Base-by-base conservation (phyloP, 1,140 invertebrate genomes). In the Hyles euphorbiae region DNA sequence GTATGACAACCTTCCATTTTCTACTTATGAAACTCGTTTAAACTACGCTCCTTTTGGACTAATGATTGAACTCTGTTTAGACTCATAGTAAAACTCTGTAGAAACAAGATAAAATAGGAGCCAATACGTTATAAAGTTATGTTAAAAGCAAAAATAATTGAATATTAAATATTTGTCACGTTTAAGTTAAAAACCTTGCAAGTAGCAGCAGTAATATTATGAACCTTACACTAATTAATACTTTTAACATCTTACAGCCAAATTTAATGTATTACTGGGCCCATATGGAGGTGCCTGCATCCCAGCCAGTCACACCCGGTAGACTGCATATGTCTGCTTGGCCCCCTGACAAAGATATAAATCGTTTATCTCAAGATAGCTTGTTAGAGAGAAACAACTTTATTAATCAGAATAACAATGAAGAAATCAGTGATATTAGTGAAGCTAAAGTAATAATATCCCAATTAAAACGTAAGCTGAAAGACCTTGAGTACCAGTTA, bases 201-300 rank as follows among this genome's bases (percentile, higher is more conserved):
- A 22, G 22, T 22, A 22, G 1, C 2, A 22, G 22, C 22, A 22
- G 22, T 22, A 22, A 22, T 22, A 22, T 22, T 22, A 22, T 22
- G 22, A 22, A 22, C 22, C 22, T 22, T 22, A 22, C 0, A 22
- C 46, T 55, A 9, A 54, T 5, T 56, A 8, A 51, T 52, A 34
- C 4, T 44, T 61, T 57, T 47, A 58, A 55, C 10, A 33, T 60
- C 70, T 91, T 92, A 44, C 83, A 97, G 96, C 93, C 94, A 55
- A 95, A 96, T 80, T 90, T 95, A 69, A 96, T 96, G 93, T 97
- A 97, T 83, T 96, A 94, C 76, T 97, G 96, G 96, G 92, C 94
- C 32, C 93, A 96, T 76, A 94, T 94, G 53, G 95, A 96, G 78
- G 82, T 90, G 33, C 91, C 93, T 36, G 82, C 90, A n/a, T 89